A percentile compares a stretch with the other conserved stretches of the same genome.
Conservation (phyloP, 2,113 vertebrate species). For the Burhinus oedicnemus region DNA sequence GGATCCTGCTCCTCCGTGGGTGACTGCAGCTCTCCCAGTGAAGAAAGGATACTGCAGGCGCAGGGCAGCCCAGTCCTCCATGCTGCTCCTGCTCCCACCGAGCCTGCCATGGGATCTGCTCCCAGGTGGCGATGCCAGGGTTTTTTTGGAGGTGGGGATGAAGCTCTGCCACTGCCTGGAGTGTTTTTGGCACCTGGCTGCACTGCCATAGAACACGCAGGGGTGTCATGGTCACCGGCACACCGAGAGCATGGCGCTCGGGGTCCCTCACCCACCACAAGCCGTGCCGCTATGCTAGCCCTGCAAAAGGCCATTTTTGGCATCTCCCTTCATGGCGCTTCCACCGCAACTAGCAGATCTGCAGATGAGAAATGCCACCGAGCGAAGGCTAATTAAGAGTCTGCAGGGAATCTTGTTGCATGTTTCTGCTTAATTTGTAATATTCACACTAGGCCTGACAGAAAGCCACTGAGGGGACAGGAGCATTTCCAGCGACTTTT, state of each 20-base stretch:
- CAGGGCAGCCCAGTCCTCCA: not conserved
- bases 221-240: accelerated
- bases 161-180: accelerated
- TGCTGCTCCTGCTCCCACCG: not conserved
- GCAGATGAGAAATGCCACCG: not conserved
- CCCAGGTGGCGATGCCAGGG: not conserved
- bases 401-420: not conserved
- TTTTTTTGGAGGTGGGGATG: not conserved
- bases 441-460: conserved; percentile 26
- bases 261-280: accelerated
- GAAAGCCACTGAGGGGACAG: conserved; percentile 5
- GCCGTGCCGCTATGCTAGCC: accelerated
- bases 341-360: not conserved
- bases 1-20: not conserved
- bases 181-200: accelerated
- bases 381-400: not conserved
- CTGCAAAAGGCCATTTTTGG: not conserved
- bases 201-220: accelerated
- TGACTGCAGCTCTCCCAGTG: not conserved
- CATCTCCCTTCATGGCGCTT: not conserved
- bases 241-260: accelerated
- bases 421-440: conserved; percentile 38
- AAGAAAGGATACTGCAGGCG: not conserved
- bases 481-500: not conserved
- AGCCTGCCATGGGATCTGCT: not conserved